Evolutionary conservation across 2,797 vertebrate species (phyloP), one percentile per base, ranked within the genome.

Genomic region (Lacerta agilis): DNA sequence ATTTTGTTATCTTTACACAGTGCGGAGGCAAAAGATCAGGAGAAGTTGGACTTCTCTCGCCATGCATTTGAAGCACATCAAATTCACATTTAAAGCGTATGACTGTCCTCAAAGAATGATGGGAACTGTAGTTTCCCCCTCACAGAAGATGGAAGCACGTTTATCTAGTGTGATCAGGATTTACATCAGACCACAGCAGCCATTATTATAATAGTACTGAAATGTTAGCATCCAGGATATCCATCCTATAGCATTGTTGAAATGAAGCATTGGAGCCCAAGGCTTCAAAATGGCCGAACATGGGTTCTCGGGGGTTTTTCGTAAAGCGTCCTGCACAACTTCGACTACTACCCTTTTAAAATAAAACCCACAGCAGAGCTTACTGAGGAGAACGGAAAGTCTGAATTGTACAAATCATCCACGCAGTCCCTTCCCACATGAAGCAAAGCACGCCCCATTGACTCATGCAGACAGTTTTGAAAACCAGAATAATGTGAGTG

Each of bases 401-500:
- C 45, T 91, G 45, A 33, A 85, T n/a, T 2, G 0, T 11, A 88
- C 83, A 88, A 93, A 88, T 0, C 0, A 38, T 83, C 79, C 66
- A 49, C 0, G 1, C 36, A 89, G 41, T 58, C 87, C 67, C 36
- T 58, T 76, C 80, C 91, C 55, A 61, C 41, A 33, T 45, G 41
- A 93, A 33, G n/a, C 78, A 92, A 94, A 91, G 13, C 36, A 83
- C 43, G 71, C 6, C 71, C 75, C 41, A 20, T 86, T 71, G 10
- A 89, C 41, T 64, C 55, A 64, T 38, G 66, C 11, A 93, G 41
- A 80, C 79, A 89, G 79, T 79, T 38, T 92, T 87, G 36, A 94
- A 92, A 93, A 76, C 72, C 29, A 88, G 27, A 87, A 85, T 86
- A 93, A 90, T 92, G 87, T 88, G 86, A 92, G 89, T 49, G 87